A percentile compares a stretch with the other conserved stretches of the same genome.
Evolutionary conservation across 2,113 vertebrate genomes (phyloP).

Genomic region (Neodontobutis hainanensis): DNA sequence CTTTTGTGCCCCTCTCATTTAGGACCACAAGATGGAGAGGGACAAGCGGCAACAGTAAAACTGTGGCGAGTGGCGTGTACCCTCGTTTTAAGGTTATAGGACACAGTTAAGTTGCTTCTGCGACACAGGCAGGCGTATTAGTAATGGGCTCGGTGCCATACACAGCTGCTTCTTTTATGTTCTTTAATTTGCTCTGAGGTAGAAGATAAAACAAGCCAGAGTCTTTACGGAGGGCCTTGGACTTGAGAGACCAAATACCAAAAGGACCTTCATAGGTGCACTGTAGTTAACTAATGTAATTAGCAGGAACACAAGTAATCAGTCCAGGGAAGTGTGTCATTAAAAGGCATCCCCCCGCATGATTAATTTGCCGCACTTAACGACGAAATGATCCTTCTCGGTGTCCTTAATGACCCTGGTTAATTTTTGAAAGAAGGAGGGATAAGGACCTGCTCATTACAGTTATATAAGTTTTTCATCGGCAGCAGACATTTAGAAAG

Average conservation of each 20-base stretch:
- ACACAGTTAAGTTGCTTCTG: slow-evolving; percentile 65
- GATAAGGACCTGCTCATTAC: slow-evolving; percentile 24
- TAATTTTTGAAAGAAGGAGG: slow-evolving; percentile 85
- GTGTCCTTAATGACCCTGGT: slow-evolving; percentile 84
- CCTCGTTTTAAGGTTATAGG: slow-evolving; percentile 70
- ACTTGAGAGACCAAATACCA: slow-evolving; percentile 70
- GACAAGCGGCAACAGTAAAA: slow-evolving; percentile 52
- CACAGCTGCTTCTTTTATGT: slow-evolving; percentile 78
- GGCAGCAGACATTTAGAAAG: background rate
- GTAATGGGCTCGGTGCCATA: slow-evolving; percentile 62
- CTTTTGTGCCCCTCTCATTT: slow-evolving; percentile 62
- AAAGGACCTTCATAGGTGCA: slow-evolving; percentile 76
- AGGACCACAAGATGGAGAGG: slow-evolving; percentile 43
- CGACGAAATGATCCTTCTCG: slow-evolving; percentile 81
- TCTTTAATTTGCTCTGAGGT: slow-evolving; percentile 74
- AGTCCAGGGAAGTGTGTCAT: slow-evolving; percentile 85
- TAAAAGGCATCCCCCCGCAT: slow-evolving; percentile 84
- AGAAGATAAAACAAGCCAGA: slow-evolving; percentile 66
- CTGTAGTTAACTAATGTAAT: slow-evolving; percentile 84
- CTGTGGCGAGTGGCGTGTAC: slow-evolving; percentile 26
- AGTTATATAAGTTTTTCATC: slow-evolving; percentile 31
- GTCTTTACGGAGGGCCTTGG: slow-evolving; percentile 65
- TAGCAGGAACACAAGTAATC: slow-evolving; percentile 87
- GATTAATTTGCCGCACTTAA: slow-evolving; percentile 88
- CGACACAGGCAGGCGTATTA: slow-evolving; percentile 45